Base-by-base conservation (phyloP, 2,888 invertebrate genomes). In the Rhorus exstirpatorius region DNA sequence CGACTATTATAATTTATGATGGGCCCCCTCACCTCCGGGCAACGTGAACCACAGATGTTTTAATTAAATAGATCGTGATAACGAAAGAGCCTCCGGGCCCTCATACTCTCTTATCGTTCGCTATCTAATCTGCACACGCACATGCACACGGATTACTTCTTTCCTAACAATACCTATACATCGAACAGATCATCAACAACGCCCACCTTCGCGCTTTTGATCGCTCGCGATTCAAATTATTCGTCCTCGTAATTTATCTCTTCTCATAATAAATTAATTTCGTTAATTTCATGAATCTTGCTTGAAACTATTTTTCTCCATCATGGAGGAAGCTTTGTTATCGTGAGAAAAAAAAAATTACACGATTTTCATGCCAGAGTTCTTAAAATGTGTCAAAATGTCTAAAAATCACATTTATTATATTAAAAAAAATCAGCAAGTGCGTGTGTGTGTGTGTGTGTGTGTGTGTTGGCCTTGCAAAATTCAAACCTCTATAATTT, bases 1-100 rank as follows among this genome's bases (percentile, higher is more conserved):
- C 49, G 70, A 24, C 58, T 60, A 65, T 72, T 65, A 26, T 35
- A 61, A 68, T 75, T 74, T 74, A 74, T 60, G 51, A 74, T 12
- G 38, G 49, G 44, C 60, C 60, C 12, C 24, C n/a, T n/a, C n/a
- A n/a, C n/a, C n/a, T n/a, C 12, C 46, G 55, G 71, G 65, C 55
- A 70, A 63, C 63, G 6, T 51, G 21, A 24, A 60, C 72, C 76
- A 41, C 79, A 79, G 67, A 83, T 83, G 76, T 80, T 83, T 81
- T 60, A 80, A 83, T 83, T 76, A 83, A 83, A 83, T 76, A 71
- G 72, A 68, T 60, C n/a, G 49, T 35, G 83, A 67, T 72, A 76
- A 76, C 44, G 35, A 63, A 65, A 70, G 58, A 63, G 38, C 49
- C 51, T 51, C 24, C 38, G 31, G 19, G 61, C n/a, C n/a, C n/a